These are phyloP conservation scores for Poeciliopsis retropinna DNA, from an alignment of 2,113 vertebrate genomes.

Conservation along the genomic window DNA sequence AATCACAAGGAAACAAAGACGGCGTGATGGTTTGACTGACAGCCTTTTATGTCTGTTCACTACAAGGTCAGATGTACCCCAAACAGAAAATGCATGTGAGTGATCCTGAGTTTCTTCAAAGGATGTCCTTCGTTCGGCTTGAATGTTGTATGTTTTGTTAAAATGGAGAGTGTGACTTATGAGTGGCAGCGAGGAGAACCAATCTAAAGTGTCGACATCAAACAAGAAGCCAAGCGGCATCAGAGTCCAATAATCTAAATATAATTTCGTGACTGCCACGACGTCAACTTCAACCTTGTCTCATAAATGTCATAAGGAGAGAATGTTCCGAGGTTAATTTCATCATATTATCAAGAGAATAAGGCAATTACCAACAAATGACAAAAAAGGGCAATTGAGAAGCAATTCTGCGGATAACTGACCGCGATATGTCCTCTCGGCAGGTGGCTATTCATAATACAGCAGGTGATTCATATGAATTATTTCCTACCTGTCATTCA, in stretches of 20 bases:
- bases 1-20: conserved; percentile 64
- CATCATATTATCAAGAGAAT: conserved; percentile 71
- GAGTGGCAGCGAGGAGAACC: conserved; percentile 27
- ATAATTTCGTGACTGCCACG: conserved; percentile 61
- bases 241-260: conserved; percentile 55
- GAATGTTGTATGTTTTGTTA: conserved; percentile 34
- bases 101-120: conserved; percentile 57
- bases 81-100: conserved; percentile 51
- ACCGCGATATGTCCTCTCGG: conserved; percentile 68
- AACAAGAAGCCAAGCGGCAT: conserved; percentile 26
- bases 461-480: conserved; percentile 72
- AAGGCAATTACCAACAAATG: conserved; percentile 74
- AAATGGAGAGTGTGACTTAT: conserved; percentile 45
- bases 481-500: conserved; percentile 79
- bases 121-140: conserved; percentile 45
- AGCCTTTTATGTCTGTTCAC: conserved; percentile 66
- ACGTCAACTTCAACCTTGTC: conserved; percentile 69
- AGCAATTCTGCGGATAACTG: conserved; percentile 66
- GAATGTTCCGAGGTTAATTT: conserved; percentile 70
- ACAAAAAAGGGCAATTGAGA: conserved; percentile 59
- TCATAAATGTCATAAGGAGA: conserved; percentile 65
- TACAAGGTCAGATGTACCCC: conserved; percentile 70
- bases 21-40: conserved; percentile 62
- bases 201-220: conserved; percentile 44
- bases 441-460: conserved; percentile 74